A percentile compares a stretch with the other conserved stretches of the same genome.
These are phyloP conservation scores for Pterostichus niger DNA, from an alignment of 2,888 invertebrate genomes.

Conservation along the genomic window DNA sequence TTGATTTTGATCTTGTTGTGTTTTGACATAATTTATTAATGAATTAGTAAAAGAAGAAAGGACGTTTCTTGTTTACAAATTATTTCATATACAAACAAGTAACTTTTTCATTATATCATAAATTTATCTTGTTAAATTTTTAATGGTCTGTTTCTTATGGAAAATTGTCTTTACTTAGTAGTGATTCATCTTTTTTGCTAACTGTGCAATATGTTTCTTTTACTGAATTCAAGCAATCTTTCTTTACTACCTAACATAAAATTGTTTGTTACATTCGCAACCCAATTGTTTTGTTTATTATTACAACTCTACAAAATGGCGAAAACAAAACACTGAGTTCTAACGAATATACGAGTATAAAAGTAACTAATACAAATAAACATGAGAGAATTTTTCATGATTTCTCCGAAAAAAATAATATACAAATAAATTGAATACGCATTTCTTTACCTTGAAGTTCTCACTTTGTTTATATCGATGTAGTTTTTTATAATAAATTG, in stretches of 20 bases:
- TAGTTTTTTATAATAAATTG: background rate
- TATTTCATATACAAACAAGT: too few relatives aligned
- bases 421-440: background rate
- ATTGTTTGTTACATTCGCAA: conserved; percentile 15
- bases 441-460: background rate
- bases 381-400: conserved; percentile 17
- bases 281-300: conserved; percentile 29
- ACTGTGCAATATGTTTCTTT: background rate
- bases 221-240: background rate
- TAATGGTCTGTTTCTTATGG: too few relatives aligned
- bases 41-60: too few relatives aligned
- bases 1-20: too few relatives aligned
- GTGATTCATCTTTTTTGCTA: too few relatives aligned
- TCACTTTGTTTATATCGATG: background rate
- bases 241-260: conserved; percentile 1
- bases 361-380: conserved; percentile 6
- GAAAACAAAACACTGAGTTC: conserved; percentile 34
- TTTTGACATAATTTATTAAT: too few relatives aligned
- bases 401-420: conserved; percentile 5
- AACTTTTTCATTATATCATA: too few relatives aligned
- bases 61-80: too few relatives aligned
- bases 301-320: background rate
- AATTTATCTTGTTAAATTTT: too few relatives aligned
- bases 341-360: background rate
- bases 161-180: too few relatives aligned